Evolutionary conservation across 1,140 invertebrate species (phyloP).

Genomic region (Gryllus bimaculatus): DNA sequence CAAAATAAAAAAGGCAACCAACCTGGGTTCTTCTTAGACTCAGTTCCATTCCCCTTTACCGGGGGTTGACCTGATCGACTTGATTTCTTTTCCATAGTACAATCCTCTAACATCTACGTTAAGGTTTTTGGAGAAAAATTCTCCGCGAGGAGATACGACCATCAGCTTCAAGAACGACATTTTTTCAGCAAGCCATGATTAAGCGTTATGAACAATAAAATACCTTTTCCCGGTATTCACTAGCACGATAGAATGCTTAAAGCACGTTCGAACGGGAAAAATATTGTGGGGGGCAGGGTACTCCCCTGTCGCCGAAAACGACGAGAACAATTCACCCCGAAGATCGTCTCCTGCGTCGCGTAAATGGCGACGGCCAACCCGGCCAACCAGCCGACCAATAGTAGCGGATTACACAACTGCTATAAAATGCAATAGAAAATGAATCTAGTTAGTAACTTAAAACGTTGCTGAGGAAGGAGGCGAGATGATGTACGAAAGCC

Average conservation of each 20-base stretch:
- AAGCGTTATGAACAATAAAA: slow-evolving; percentile 42
- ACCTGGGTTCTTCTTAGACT: slow-evolving; percentile 63
- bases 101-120: slow-evolving; percentile 37
- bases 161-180: slow-evolving; percentile 57
- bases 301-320: slow-evolving; percentile 19
- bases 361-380: slow-evolving; percentile 20
- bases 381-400: not conserved
- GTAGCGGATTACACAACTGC: not conserved
- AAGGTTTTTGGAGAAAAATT: slow-evolving; percentile 40
- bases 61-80: slow-evolving; percentile 49
- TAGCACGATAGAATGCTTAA: not conserved
- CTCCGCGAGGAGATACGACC: slow-evolving; percentile 60
- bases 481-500: no score
- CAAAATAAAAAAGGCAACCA: slow-evolving; percentile 6
- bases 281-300: slow-evolving; percentile 14
- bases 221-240: slow-evolving; percentile 27
- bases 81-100: slow-evolving; percentile 64
- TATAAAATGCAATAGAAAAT: not conserved
- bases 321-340: not conserved
- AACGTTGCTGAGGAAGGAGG: no score
- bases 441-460: not conserved
- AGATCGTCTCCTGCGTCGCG: slow-evolving; percentile 13
- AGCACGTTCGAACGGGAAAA: not conserved
- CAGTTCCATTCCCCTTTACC: slow-evolving; percentile 49
- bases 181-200: slow-evolving; percentile 70